phyloP scores from a whole-genome alignment of 1,140 invertebrate species.

The Penaeus japonicus region DNA sequence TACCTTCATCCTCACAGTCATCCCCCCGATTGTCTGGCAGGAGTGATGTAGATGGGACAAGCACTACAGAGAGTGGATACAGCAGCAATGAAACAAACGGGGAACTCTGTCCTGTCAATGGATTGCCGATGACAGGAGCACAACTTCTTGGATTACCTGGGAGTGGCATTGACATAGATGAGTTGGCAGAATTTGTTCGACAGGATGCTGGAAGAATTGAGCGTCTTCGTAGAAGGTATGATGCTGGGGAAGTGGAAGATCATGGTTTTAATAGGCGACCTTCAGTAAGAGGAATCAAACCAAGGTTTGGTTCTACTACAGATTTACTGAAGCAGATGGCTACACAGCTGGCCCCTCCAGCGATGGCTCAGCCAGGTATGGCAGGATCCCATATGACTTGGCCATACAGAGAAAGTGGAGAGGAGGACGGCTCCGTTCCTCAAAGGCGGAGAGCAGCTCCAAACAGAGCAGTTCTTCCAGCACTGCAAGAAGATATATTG shows the following conservation, averaged over 20 bases:
- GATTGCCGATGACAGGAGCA: conserved; percentile 21
- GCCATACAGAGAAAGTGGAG: conserved; percentile 50
- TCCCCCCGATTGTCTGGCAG: conserved; percentile 54
- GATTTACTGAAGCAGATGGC: conserved; percentile 84
- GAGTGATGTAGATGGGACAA: conserved; percentile 58
- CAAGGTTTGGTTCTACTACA: conserved; percentile 78
- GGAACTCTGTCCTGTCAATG: conserved; percentile 63
- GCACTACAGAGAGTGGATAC: conserved; percentile 60
- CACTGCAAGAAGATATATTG: conserved; percentile 56
- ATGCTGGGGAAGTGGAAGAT: conserved; percentile 77
- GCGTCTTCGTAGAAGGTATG: conserved; percentile 67
- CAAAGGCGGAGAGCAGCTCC: conserved; percentile 34
- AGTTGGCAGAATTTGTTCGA: conserved; percentile 82
- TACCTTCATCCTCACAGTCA: conserved; percentile 56
- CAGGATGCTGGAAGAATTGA: conserved; percentile 83
- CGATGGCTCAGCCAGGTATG: conserved; percentile 61
- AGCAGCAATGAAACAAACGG: conserved; percentile 59
- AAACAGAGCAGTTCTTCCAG: conserved; percentile 39
- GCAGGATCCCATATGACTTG: conserved; percentile 52
- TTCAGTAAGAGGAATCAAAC: conserved; percentile 79
- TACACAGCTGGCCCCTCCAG: conserved; percentile 72
- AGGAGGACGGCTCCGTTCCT: conserved; percentile 7
- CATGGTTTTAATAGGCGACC: conserved; percentile 89
- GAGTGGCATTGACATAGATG: conserved; percentile 69
- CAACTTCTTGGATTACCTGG: conserved; percentile 62